phyloP scores from a whole-genome alignment of 2,888 invertebrate species.

The Noctua janthe region DNA sequence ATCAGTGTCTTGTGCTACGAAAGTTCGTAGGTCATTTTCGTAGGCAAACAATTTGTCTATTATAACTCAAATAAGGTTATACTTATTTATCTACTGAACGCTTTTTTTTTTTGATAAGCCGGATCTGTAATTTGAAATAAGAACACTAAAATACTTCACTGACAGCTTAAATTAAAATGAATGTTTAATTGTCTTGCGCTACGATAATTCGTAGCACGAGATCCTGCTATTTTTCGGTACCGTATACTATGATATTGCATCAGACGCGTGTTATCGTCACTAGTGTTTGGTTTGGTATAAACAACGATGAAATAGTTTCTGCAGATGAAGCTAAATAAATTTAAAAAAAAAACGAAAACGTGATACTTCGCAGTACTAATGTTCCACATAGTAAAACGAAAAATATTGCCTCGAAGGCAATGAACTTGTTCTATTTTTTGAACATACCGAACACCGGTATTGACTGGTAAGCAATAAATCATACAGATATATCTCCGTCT shows the following conservation, averaged over 20 bases:
- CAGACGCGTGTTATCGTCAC: not conserved
- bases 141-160: not conserved
- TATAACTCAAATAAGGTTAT: not conserved
- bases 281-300: not conserved
- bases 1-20: conserved; percentile 15
- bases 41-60: conserved; percentile 4
- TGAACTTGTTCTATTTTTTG: conserved; percentile 53
- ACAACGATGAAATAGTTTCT: too few species aligned
- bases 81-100: not conserved
- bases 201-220: conserved; percentile 40
- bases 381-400: conserved; percentile 10
- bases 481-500: conserved; percentile 54
- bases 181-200: conserved; percentile 13
- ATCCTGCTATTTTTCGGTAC: not conserved
- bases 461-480: conserved; percentile 62
- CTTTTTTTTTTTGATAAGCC: not conserved
- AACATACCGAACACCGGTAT: conserved; percentile 49
- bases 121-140: not conserved
- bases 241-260: not conserved
- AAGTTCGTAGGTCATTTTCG: conserved; percentile 6
- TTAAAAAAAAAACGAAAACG: not conserved
- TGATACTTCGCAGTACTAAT: conserved; percentile 3
- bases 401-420: conserved; percentile 43
- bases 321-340: not conserved
- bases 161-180: not conserved